These are phyloP conservation scores for Eulemur coronatus DNA, from an alignment of 2,797 vertebrate genomes.

Conservation along the genomic window DNA sequence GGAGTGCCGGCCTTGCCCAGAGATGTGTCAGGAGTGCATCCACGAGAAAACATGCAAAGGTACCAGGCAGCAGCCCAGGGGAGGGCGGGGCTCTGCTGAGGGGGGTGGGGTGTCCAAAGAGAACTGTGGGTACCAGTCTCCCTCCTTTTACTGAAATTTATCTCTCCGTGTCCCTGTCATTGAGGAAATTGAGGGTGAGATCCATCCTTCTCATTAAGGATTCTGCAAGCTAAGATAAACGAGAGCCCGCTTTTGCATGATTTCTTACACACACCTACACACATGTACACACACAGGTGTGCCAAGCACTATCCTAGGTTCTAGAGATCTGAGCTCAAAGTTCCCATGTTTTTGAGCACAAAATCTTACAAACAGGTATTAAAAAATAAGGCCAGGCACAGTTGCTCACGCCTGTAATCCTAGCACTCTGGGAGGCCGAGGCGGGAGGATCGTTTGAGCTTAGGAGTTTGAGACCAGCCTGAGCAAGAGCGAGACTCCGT, in stretches of 20 bases:
- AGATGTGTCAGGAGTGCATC: constrained; percentile 89
- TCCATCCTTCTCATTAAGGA: neutral
- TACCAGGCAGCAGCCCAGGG: constrained; percentile 68
- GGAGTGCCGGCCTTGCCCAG: constrained; percentile 89
- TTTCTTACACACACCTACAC: neutral
- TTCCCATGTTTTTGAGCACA: neutral
- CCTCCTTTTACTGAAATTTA: neutral
- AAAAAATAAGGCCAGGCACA: neutral
- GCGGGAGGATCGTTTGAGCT: too few relatives aligned
- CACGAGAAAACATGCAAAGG: constrained; percentile 88
- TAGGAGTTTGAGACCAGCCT: too few relatives aligned
- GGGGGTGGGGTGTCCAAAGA: neutral
- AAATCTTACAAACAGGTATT: neutral
- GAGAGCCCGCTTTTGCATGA: neutral
- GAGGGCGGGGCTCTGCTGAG: neutral
- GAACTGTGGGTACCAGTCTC: neutral
- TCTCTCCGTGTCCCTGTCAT: neutral
- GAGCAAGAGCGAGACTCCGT: too few relatives aligned
- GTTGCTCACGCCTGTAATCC: too few relatives aligned
- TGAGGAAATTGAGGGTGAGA: neutral
- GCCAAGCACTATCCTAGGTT: neutral
- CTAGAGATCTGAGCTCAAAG: neutral
- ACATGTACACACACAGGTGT: neutral
- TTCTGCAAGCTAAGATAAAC: neutral
- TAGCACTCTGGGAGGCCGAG: too few relatives aligned